Evolutionary conservation across 2,797 vertebrate species (phyloP).

Genomic region (Parotocinclus haroldoi): DNA sequence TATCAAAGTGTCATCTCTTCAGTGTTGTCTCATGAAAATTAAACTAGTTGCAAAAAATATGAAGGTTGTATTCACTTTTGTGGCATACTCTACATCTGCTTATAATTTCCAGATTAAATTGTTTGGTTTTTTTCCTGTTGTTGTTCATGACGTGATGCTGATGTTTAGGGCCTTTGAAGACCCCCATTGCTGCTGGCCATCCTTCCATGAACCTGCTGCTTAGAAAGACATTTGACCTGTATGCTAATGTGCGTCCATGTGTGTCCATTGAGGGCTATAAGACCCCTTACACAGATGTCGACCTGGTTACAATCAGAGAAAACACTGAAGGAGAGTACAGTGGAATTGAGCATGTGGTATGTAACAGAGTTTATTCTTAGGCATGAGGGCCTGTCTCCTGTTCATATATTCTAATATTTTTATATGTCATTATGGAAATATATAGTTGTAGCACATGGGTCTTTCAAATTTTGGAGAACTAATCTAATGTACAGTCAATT

Average conservation of each 20-base stretch:
- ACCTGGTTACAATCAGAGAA: slow-evolving; percentile 94
- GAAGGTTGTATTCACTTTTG: too few relatives aligned
- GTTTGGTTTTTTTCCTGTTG: not conserved
- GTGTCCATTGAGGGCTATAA: slow-evolving; percentile 92
- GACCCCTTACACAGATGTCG: slow-evolving; percentile 88
- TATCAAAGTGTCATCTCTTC: too few relatives aligned
- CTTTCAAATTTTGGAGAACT: too few relatives aligned
- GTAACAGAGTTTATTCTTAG: slow-evolving; percentile 30
- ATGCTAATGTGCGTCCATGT: slow-evolving; percentile 91
- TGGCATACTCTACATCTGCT: not conserved
- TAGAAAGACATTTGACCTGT: slow-evolving; percentile 93
- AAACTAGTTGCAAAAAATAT: too few relatives aligned
- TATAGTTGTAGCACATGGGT: too few relatives aligned
- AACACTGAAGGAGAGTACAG: slow-evolving; percentile 98
- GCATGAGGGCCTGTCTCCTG: too few relatives aligned
- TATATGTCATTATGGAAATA: too few relatives aligned
- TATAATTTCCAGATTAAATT: not conserved
- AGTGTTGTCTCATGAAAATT: too few relatives aligned
- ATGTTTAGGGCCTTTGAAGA: slow-evolving; percentile 86
- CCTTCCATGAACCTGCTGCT: slow-evolving; percentile 94
- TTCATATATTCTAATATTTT: too few relatives aligned
- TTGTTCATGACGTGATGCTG: slow-evolving; percentile 15
- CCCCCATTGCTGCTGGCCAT: slow-evolving; percentile 92
- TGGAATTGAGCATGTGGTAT: slow-evolving; percentile 92
- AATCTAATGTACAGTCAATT: too few relatives aligned